These are phyloP conservation scores for Eupristina koningsbergeri DNA, from an alignment of 1,140 invertebrate species.

Conservation along the genomic window DNA sequence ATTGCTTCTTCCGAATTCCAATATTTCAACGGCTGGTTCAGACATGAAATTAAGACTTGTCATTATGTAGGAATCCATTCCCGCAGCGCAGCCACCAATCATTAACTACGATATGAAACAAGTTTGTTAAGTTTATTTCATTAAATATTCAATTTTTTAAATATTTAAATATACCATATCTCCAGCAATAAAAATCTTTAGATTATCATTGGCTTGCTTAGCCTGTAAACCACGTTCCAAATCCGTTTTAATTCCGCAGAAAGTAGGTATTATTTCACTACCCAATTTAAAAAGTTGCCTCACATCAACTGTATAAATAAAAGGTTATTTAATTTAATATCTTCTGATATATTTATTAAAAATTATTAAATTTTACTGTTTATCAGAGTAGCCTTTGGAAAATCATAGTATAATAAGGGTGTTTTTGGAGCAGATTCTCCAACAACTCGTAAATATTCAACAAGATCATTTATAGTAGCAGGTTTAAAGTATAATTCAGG, in stretches of 20 bases:
- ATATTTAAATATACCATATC: conserved; percentile 61
- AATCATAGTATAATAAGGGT: conserved; percentile 89
- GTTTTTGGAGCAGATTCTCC: conserved; percentile 83
- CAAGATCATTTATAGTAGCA: conserved; percentile 76
- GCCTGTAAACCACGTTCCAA: conserved; percentile 78
- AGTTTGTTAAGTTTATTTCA: neutral
- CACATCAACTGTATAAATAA: conserved; percentile 80
- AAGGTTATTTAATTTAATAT: neutral
- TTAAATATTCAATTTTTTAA: neutral
- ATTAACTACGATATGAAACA: conserved; percentile 75
- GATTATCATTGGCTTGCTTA: conserved; percentile 73
- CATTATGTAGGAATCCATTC: conserved; percentile 81
- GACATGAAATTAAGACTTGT: conserved; percentile 79
- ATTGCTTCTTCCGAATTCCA: conserved; percentile 60
- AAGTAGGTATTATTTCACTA: conserved; percentile 78
- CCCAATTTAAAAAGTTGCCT: conserved; percentile 78
- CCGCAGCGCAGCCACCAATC: conserved; percentile 75
- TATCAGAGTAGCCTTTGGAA: conserved; percentile 81
- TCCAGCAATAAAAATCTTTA: conserved; percentile 76
- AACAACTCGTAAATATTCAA: conserved; percentile 80
- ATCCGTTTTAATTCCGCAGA: conserved; percentile 82
- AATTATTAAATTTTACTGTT: conserved; percentile 75
- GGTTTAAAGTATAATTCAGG: conserved; percentile 87
- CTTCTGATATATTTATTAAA: neutral
- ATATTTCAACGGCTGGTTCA: conserved; percentile 67